Percentiles rank a stretch among this genome's conserved stretches.
Evolutionary conservation across 2,113 vertebrate species (phyloP).

Genomic region (Carollia perspicillata): DNA sequence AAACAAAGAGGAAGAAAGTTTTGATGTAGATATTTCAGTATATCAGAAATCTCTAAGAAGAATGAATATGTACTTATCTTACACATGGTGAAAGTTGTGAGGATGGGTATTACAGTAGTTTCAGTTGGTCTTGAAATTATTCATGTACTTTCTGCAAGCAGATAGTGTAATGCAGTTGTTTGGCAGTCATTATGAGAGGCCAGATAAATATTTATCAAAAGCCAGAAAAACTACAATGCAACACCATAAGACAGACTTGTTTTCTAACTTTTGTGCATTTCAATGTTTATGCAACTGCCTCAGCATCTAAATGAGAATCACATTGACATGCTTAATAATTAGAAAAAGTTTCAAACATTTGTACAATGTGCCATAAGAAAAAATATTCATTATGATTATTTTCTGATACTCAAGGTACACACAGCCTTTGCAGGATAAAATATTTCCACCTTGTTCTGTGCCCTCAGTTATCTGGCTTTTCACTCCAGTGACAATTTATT

Average conservation of each 20-base stretch:
- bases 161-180: conserved; percentile 73
- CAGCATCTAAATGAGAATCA: conserved; percentile 31
- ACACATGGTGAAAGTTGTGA: not conserved
- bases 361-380: not conserved
- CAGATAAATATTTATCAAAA: conserved; percentile 79
- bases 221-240: conserved; percentile 64
- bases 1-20: not conserved
- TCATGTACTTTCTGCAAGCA: conserved; percentile 71
- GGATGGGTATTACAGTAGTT: conserved; percentile 76
- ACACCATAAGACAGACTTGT: conserved; percentile 74
- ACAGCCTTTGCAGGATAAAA: not conserved
- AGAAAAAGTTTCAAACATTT: conserved; percentile 32
- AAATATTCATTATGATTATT: not conserved
- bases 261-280: conserved; percentile 28
- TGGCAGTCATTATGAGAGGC: conserved; percentile 78
- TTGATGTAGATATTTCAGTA: conserved; percentile 10
- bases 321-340: not conserved
- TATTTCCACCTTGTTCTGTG: not conserved
- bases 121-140: conserved; percentile 75
- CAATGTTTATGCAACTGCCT: conserved; percentile 8
- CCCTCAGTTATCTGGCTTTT: not conserved
- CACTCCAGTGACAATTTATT: not conserved
- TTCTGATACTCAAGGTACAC: not conserved
- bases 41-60: not conserved
- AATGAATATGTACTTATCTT: conserved; percentile 27